Evolutionary conservation across 2,113 vertebrate species (phyloP).

Genomic region (Aspiorhynchus laticeps): DNA sequence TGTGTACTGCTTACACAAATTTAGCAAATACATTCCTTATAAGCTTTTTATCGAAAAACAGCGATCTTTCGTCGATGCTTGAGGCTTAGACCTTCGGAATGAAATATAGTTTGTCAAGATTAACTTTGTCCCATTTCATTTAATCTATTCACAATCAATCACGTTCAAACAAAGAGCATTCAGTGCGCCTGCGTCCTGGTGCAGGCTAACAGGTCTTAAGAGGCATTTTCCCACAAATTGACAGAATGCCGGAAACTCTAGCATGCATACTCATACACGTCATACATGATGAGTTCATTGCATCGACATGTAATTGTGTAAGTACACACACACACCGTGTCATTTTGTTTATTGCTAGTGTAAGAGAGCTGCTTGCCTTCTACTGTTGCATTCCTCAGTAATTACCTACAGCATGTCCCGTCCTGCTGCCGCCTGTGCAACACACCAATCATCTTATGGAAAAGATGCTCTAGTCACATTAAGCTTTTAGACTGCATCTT

Average conservation of each 20-base stretch:
- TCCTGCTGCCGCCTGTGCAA: constrained; percentile 38
- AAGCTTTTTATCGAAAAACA: too few relatives aligned
- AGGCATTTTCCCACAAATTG: background rate
- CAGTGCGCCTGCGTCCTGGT: too few relatives aligned
- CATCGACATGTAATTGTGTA: background rate
- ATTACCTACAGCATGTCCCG: constrained; percentile 35
- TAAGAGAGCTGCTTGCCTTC: background rate
- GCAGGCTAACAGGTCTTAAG: too few relatives aligned
- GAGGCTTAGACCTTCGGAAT: too few relatives aligned
- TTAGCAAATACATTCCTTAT: too few relatives aligned
- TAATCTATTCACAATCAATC: too few relatives aligned
- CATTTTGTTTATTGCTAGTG: constrained; percentile 18
- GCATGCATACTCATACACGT: background rate
- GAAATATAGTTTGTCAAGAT: too few relatives aligned
- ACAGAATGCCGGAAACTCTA: background rate
- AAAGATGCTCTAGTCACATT: constrained; percentile 9
- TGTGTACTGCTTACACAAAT: too few relatives aligned
- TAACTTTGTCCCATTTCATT: too few relatives aligned
- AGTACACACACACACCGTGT: background rate
- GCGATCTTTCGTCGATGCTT: too few relatives aligned
- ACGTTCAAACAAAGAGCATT: too few relatives aligned
- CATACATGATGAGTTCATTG: background rate
- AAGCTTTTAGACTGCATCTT: constrained; percentile 4
- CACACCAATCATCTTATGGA: background rate
- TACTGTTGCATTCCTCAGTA: constrained; percentile 46